Percentiles rank a stretch among this genome's conserved stretches.
phyloP scores from a whole-genome alignment of 2,888 invertebrate species.

The Hydriomena furcata region DNA sequence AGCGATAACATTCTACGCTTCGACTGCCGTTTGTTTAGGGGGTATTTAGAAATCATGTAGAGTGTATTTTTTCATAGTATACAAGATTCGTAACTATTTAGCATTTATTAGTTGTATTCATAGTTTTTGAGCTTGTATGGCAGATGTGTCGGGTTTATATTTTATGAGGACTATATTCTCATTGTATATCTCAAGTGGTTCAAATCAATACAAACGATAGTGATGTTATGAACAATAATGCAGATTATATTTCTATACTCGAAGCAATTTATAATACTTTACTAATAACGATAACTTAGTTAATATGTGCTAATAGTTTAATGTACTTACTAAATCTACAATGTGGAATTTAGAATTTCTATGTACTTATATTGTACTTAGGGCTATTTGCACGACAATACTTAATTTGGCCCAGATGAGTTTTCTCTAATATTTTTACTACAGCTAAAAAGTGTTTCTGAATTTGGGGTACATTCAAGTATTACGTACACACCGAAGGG shows the following conservation, averaged over 20 bases:
- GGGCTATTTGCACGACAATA: too few relatives aligned
- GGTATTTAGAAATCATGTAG: constrained; percentile 7
- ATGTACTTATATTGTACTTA: too few relatives aligned
- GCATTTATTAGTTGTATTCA: constrained; percentile 11
- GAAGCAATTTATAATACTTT: constrained; percentile 3
- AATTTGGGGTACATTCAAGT: too few relatives aligned
- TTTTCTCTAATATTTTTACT: too few relatives aligned
- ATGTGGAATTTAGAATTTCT: constrained; percentile 21
- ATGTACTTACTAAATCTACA: constrained; percentile 20
- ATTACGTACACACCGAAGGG: too few relatives aligned
- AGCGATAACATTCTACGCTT: background rate
- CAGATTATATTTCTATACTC: constrained; percentile 9
- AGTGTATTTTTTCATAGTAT: constrained; percentile 2
- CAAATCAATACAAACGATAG: constrained; percentile 26
- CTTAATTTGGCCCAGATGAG: too few relatives aligned
- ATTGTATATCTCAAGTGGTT: constrained; percentile 1
- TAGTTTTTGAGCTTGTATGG: constrained; percentile 21
- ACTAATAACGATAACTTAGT: background rate
- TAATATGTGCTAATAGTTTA: background rate
- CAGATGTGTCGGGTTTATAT: constrained; percentile 8
- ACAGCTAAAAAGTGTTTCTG: too few relatives aligned
- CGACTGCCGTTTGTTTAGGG: background rate
- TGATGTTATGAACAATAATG: constrained; percentile 34
- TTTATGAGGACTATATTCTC: constrained; percentile 20
- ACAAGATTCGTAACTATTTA: constrained; percentile 3